Percentiles rank a stretch among this genome's conserved stretches.
Evolutionary conservation across 2,797 vertebrate species (phyloP).

Genomic region (Cyclura pinguis): DNA sequence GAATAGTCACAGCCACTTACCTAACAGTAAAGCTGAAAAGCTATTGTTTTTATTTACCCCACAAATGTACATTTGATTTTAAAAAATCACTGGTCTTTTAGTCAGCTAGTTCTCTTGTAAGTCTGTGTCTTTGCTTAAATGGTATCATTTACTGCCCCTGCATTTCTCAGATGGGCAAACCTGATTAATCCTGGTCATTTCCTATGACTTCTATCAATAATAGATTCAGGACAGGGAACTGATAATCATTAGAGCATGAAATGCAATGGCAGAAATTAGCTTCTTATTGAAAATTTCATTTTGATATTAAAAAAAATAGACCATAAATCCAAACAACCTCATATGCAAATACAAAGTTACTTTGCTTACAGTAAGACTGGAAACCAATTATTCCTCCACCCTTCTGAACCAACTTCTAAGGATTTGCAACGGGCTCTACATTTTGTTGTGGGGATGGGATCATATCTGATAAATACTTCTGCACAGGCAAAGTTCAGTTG

Average conservation of each 20-base stretch:
- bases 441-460: too few relatives aligned
- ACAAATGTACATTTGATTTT: constrained; percentile 9
- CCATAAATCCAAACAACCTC: not conserved
- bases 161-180: not conserved
- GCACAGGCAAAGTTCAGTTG: not conserved
- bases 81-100: constrained; percentile 40
- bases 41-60: constrained; percentile 26
- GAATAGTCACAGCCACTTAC: constrained; percentile 17
- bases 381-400: not conserved
- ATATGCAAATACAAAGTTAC: not conserved
- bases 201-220: not conserved
- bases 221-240: not conserved
- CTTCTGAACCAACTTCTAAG: not conserved
- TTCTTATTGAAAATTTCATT: not conserved
- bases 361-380: not conserved
- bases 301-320: not conserved
- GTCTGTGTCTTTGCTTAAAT: constrained; percentile 26
- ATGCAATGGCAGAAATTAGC: not conserved
- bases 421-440: not conserved
- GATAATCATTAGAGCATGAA: not conserved
- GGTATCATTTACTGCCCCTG: constrained; percentile 15
- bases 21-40: constrained; percentile 14
- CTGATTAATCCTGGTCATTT: not conserved
- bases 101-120: constrained; percentile 31
- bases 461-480: too few relatives aligned